Evolutionary conservation across 2,113 vertebrate genomes (phyloP), one percentile per base, ranked within the genome.

Genomic region (Anolis carolinensis): DNA sequence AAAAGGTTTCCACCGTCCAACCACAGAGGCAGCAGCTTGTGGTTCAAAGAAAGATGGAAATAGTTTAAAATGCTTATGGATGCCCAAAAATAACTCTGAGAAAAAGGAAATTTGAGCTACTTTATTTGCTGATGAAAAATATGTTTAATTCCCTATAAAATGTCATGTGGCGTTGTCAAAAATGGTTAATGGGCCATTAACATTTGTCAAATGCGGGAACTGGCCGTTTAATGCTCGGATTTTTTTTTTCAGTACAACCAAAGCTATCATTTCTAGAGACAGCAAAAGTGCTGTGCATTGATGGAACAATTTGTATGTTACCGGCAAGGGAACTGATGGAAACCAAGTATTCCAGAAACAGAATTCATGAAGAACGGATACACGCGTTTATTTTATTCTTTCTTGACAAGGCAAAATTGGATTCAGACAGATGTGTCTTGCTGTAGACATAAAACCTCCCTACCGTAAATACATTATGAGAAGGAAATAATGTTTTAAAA

Each of bases 131-230:
- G 44, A 76, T 84, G 76, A 86, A 80, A 83, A 48, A 3, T 82
- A 62, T 71, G 36, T 79, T 65, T 48, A 62, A 30, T 75, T 84
- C 7, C n/a, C 39, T 50, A 1, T 85, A 79, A 44, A 36, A 84
- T 68, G 11, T 23, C 79, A 50, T 30, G 18, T 30, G 23, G 74
- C 83, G 72, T 4, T 75, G 16, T 65, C 25, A 68, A 1, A 79
- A 83, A 82, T 20, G 77, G 34, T 65, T 92, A 77, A 79, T 23
- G 2, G 13, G 23, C 84, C 73, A 79, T 87, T 86, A 71, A 79
- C 30, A 1, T 68, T 67, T 89, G 59, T 81, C 88, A 79, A 81
- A 63, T 1, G 14, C 39, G 86, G 34, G 2, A 23, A n/a, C 7
- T 75, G 2, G 34, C 78, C 16, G 55, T 59, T 59, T 59, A 16